These are phyloP conservation scores for Aptenodytes forsteri DNA, from an alignment of 2,113 vertebrate genomes.

Conservation along the genomic window DNA sequence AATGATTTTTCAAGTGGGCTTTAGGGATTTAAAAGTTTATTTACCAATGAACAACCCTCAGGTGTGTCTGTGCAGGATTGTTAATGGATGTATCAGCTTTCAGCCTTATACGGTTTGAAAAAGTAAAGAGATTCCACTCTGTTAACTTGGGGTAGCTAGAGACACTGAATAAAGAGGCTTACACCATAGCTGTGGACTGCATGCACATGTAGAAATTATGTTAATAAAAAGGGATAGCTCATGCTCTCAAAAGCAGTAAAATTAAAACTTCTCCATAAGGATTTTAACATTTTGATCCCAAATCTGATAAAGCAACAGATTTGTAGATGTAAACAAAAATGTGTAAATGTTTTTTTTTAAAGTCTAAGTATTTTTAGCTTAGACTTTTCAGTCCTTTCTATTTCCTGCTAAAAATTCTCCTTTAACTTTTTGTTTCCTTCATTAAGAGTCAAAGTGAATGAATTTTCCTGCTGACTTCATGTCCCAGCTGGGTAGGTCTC, in stretches of 20 bases:
- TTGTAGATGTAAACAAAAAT: not conserved
- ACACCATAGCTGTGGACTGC: not conserved
- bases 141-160: not conserved
- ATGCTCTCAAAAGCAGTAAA: not conserved
- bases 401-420: not conserved
- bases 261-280: not conserved
- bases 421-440: not conserved
- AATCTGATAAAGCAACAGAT: not conserved
- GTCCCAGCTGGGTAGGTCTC: not conserved
- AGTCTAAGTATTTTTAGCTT: not conserved
- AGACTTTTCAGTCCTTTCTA: not conserved
- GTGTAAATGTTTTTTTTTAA: not conserved
- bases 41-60: not conserved
- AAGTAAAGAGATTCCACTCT: not conserved
- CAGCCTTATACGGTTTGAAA: not conserved
- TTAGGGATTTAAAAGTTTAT: not conserved
- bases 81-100: not conserved
- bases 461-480: not conserved
- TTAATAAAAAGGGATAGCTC: not conserved
- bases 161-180: not conserved
- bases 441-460: not conserved
- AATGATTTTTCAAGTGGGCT: not conserved
- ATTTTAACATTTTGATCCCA: not conserved
- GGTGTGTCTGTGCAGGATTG: not conserved
- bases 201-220: not conserved